Conservation (phyloP, 92 coral and sea anemone genomes). For the Diadumene lineata region DNA sequence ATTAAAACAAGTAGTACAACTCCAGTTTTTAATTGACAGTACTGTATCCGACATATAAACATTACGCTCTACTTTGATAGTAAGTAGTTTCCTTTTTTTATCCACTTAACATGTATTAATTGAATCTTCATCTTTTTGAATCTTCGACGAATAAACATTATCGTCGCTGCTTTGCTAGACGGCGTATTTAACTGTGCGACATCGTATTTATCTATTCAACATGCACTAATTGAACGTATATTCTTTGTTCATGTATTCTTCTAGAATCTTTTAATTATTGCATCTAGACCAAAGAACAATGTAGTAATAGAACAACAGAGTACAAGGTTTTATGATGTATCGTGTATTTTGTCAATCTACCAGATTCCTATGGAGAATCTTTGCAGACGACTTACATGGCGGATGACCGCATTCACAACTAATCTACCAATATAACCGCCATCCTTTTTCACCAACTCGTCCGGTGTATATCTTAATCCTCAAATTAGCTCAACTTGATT, state of each 20-base stretch:
- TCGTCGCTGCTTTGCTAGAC: no score
- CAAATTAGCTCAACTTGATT: not conserved
- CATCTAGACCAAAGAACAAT: not conserved
- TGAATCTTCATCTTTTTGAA: no score
- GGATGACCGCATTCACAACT: constrained; percentile 5
- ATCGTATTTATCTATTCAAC: not conserved
- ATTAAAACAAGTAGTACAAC: no score
- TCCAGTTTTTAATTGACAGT: no score
- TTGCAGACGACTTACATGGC: not conserved
- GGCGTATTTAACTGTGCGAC: not conserved
- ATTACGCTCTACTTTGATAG: no score
- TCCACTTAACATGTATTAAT: no score
- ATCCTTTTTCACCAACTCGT: not conserved
- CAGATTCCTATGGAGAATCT: not conserved
- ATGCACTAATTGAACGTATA: not conserved
- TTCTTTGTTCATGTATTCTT: not conserved
- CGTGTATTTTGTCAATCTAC: constrained; percentile 2
- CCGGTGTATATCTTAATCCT: not conserved
- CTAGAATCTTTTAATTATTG: not conserved
- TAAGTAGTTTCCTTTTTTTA: no score
- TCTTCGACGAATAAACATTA: no score
- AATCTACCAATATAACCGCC: constrained; percentile 3
- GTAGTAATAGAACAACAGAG: not conserved
- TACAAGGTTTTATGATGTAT: not conserved
- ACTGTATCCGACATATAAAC: no score